Evolutionary conservation across 2,888 invertebrate species (phyloP).

Genomic region (Drosophila lacicola): DNA sequence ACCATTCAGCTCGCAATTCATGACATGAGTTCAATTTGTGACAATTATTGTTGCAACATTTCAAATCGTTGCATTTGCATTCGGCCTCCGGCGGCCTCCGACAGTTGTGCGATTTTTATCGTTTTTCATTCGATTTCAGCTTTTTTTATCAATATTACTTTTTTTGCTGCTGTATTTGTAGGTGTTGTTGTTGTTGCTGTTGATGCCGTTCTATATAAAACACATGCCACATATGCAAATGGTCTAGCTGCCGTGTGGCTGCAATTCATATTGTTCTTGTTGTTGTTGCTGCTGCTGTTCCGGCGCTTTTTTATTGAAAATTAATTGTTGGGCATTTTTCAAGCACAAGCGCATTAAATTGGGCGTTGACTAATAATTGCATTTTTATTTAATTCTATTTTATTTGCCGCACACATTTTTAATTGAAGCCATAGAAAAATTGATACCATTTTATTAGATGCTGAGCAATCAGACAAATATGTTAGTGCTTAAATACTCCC

Average conservation of each 20-base stretch:
- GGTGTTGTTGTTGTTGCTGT: conserved; percentile 2
- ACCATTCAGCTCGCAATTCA: conserved; percentile 71
- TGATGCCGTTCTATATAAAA: conserved; percentile 23
- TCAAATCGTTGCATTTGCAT: conserved; percentile 66
- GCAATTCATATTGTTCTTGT: conserved; percentile 3
- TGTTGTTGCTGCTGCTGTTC: conserved; percentile 10
- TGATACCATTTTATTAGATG: neutral
- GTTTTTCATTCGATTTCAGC: conserved; percentile 51
- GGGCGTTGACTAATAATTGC: conserved; percentile 69
- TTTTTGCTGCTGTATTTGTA: neutral
- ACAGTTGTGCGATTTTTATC: conserved; percentile 68
- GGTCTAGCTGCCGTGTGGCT: conserved; percentile 15
- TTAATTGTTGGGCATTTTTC: conserved; percentile 72
- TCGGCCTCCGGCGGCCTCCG: conserved; percentile 59
- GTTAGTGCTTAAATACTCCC: no score
- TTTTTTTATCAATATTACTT: conserved; percentile 12
- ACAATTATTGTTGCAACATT: conserved; percentile 84
- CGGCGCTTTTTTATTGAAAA: conserved; percentile 48
- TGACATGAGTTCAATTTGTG: conserved; percentile 84
- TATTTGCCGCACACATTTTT: conserved; percentile 29
- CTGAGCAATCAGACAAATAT: neutral
- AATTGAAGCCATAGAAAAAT: conserved; percentile 31
- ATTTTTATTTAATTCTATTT: conserved; percentile 56
- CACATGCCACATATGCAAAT: conserved; percentile 56
- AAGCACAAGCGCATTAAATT: conserved; percentile 52